Evolutionary conservation across 2,888 invertebrate genomes (phyloP), one percentile per base, ranked within the genome.

Genomic region (Plutella xylostella): DNA sequence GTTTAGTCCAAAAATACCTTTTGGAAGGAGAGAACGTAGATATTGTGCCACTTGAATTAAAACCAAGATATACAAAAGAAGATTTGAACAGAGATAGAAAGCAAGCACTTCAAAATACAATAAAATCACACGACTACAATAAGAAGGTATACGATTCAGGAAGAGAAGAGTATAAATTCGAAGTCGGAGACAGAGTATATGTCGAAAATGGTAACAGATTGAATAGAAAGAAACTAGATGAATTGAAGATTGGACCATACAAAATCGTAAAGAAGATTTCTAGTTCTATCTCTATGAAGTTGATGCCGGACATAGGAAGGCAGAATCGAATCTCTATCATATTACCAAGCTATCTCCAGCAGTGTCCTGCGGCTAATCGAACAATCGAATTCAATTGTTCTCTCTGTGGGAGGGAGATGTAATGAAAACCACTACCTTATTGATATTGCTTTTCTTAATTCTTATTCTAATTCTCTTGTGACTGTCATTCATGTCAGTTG

Each of bases 201-300:
- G 38, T 38, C 5, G 38, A 38, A 19, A 38, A 38, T 38, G 38
- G 38, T 6, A 38, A 38, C 17, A 9, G 15, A 14, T 14, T 40
- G n/a, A 40, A 40, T 30, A 40, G 45, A 42, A 49, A 37, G 15
- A 49, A 48, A 48, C 18, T 60, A 1, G 58, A 61, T 40, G 56
- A 60, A 49, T 22, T 61, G 20, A 59, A 18, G 41, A 48, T 58
- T 7, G 57, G 59, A 11, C 58, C 58, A 2, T 60, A 42, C 18
- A 46, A 50, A 42, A 55, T 57, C 3, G 3, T 46, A 33, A 51
- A 57, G 42, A 57, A 56, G 49, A 45, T 60, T 18, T 59, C 57
- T 11, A 47, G 58, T 6, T 52, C 57, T 41, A 59, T 63, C 19
- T n/a, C n/a, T 59, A 57, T 22, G 51, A 42, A 43, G 53, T 59